These are phyloP conservation scores for Hormaphis cornu DNA, from an alignment of 1,140 invertebrate genomes.

Conservation along the genomic window DNA sequence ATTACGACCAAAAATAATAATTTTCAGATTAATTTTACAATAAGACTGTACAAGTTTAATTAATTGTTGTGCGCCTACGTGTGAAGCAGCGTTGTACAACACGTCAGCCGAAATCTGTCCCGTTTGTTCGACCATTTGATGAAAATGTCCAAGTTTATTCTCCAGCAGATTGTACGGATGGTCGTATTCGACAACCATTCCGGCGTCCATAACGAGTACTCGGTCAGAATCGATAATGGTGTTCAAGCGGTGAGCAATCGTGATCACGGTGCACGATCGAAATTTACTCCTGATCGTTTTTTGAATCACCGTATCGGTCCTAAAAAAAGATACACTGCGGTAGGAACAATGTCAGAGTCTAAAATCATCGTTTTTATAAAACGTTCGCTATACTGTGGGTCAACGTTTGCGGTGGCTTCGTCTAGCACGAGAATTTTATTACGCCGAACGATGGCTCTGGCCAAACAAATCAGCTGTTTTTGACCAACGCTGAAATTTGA, in stretches of 20 bases:
- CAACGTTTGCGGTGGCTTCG: constrained; percentile 64
- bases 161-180: constrained; percentile 62
- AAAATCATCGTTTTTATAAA: constrained; percentile 5
- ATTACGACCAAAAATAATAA: no score
- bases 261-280: constrained; percentile 62
- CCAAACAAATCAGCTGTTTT: constrained; percentile 73
- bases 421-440: constrained; percentile 62
- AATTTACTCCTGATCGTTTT: constrained; percentile 61
- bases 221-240: constrained; percentile 74
- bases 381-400: constrained; percentile 52
- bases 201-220: constrained; percentile 83
- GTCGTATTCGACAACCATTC: constrained; percentile 69
- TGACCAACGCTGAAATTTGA: constrained; percentile 76
- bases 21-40: no score
- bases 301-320: constrained; percentile 58
- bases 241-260: constrained; percentile 62
- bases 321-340: constrained; percentile 40
- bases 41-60: no score
- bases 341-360: neutral
- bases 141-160: constrained; percentile 71
- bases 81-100: constrained; percentile 33
- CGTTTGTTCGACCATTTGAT: constrained; percentile 86
- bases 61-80: no score
- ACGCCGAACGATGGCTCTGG: constrained; percentile 64
- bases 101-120: constrained; percentile 48